Conservation (phyloP, 2,888 invertebrate species). For the Sesia apiformis region DNA sequence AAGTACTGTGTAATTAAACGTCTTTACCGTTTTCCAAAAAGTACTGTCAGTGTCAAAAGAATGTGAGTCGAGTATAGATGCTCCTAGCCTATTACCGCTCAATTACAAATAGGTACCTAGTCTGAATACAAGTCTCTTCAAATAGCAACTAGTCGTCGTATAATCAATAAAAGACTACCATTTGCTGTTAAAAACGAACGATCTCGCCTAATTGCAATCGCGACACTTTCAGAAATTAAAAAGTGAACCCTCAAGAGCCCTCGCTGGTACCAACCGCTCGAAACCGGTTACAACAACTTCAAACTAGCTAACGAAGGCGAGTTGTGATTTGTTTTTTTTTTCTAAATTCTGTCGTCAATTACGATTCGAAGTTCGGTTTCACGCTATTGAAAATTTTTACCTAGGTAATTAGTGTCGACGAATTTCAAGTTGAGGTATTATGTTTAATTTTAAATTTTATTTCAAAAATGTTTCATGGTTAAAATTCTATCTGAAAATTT, state of each 20-base stretch:
- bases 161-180: no score
- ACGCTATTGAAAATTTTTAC: constrained; percentile 9
- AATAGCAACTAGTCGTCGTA: no score
- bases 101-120: no score
- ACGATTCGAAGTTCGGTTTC: constrained; percentile 2
- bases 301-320: constrained; percentile 13
- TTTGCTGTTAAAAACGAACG: not conserved
- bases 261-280: constrained; percentile 9
- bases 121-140: no score
- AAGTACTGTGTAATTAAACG: no score
- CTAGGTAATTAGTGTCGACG: constrained; percentile 9
- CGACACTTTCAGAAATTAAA: constrained; percentile 1
- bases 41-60: no score
- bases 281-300: constrained; percentile 17
- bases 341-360: constrained; percentile 16
- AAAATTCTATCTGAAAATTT: no score
- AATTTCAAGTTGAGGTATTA: constrained; percentile 1
- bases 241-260: not conserved
- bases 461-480: no score
- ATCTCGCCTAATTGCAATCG: not conserved
- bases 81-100: no score
- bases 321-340: constrained; percentile 3
- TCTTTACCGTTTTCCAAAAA: no score
- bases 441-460: no score
- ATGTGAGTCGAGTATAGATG: no score